Evolutionary conservation across 2,888 invertebrate species (phyloP), one percentile per base, ranked within the genome.

Genomic region (Drosophila atripex): DNA sequence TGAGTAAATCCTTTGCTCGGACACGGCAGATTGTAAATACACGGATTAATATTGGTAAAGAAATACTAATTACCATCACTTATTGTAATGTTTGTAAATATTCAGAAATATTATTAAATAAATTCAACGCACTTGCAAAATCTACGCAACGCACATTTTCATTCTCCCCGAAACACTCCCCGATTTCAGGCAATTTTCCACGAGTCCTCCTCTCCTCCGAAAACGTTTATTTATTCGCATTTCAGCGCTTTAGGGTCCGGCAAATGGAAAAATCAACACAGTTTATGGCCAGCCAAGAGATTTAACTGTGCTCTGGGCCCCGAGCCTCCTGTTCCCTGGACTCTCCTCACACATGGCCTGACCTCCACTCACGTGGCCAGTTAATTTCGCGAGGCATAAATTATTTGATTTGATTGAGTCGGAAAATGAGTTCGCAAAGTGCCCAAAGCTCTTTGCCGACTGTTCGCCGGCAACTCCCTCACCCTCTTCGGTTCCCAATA

Each of bases 401-500:
- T 88, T 90, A 90, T 89, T 88, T 89, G 79, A 86, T 89, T 89
- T 90, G 90, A 90, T 90, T 90, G 89, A 88, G 89, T 86, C 86
- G 86, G 82, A 83, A 89, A 89, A 89, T 87, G 87, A 89, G 89
- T 88, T 89, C 83, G 85, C 76, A 86, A 83, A 89, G 61, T 64
- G 86, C 89, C 89, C 76, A 58, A 65, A 87, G 89, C 80, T 54
- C 60, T 78, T 78, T 49, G 46, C 54, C 55, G 35, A 60, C 63
- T 60, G 38, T 14, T 21, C n/a, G n/a, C n/a, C 66, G 28, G 35
- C 38, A 41, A 16, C 28, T 61, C 4, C 30, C 12, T 28, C 63
- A 21, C 14, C 63, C 63, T 12, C 38, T 63, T 14, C 38, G 8
- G 8, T n/a, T 2, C 16, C n/a, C 5, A 39, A 38, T 7, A 3